Evolutionary conservation across 2,113 vertebrate genomes (phyloP).

Genomic region (Oncorhynchus tshawytscha): DNA sequence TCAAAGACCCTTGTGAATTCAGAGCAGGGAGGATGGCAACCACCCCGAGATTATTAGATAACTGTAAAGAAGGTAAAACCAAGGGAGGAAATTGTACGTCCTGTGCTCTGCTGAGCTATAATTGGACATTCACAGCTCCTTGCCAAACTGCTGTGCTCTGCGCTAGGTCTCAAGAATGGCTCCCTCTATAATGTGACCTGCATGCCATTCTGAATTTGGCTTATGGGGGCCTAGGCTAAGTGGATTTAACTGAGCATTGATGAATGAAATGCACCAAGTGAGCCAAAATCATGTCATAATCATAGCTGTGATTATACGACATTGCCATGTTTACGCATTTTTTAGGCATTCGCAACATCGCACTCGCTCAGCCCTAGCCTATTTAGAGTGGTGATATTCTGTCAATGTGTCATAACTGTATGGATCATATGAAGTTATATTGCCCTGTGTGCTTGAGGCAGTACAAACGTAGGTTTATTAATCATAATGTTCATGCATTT

Average conservation of each 20-base stretch:
- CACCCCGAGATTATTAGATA: too few species aligned
- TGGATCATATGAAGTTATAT: not conserved
- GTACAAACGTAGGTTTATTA: not conserved
- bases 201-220: not conserved
- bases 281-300: not conserved
- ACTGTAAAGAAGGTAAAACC: not conserved
- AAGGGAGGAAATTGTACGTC: conserved; percentile 16
- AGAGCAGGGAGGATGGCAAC: too few species aligned
- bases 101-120: conserved; percentile 21
- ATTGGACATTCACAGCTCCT: conserved; percentile 18
- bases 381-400: not conserved
- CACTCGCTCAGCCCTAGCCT: not conserved
- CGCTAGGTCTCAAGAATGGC: not conserved
- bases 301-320: not conserved
- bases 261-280: not conserved
- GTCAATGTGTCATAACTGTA: not conserved
- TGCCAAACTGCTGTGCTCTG: conserved; percentile 3
- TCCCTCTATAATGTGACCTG: not conserved
- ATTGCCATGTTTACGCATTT: not conserved
- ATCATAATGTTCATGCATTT: not conserved
- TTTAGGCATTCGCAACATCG: not conserved
- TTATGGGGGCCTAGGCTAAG: too few species aligned
- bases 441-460: not conserved
- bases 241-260: not conserved
- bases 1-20: too few species aligned